Base-by-base conservation (phyloP, 2,797 vertebrate species). In the Peromyscus eremicus region DNA sequence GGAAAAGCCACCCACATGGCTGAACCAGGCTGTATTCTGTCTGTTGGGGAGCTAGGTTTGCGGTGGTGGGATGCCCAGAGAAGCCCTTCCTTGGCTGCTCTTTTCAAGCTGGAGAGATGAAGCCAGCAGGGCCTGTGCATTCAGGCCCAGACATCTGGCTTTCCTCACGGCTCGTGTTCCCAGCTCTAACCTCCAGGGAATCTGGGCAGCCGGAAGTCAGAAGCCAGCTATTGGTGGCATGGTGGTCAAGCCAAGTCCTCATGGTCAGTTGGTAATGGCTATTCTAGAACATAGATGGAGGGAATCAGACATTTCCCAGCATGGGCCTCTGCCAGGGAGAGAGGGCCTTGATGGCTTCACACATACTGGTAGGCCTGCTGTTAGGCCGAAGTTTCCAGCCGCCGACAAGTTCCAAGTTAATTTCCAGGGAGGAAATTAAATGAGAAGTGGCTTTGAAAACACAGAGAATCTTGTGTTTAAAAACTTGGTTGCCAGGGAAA, bases 401-500 rank as follows among this genome's bases (percentile, higher is more conserved):
- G 95, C 92, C 14, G 88, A 87, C 92, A 97, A 97, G 92, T 94
- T 96, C 92, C 85, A 89, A 57, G 86, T 83, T 94, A 92, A 97
- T 98, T 98, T 98, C 97, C 98, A 95, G 94, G 96, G 92, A 96
- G 96, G 68, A 96, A 96, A 87, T 83, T 96, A 97, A 97, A 98
- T 75, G 95, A 97, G 88, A 98, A 98, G 97, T 80, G 27, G 96
- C 98, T 98, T 97, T 98, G 96, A 96, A 96, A 98, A 95, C 96
- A 96, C 62, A 43, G 96, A 98, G 97, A 97, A 96, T 93, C 97
- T 94, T 97, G 94, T 96, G 98, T 98, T 98, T 97, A 96, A 97
- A 98, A 95, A 97, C 97, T 98, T 98, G 97, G 98, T 98, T 98
- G 92, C 98, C 97, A 98, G 95, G 98, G 98, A 97, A 98, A 98